Conservation (phyloP, 2,797 vertebrate species). For the Pteronotus mesoamericanus region DNA sequence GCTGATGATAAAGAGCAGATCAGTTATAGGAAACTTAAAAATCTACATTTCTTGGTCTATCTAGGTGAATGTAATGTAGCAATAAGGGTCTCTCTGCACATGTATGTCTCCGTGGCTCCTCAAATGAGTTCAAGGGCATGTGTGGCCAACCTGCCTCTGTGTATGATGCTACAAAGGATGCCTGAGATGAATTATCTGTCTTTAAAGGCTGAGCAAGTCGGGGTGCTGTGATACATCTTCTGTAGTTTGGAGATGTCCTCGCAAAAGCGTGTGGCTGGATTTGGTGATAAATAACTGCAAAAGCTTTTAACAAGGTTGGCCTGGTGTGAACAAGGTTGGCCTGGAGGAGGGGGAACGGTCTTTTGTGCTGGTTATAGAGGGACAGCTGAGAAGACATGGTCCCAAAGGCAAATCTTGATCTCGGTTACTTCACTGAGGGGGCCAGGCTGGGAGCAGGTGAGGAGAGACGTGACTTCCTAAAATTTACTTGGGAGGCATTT, state of each 20-base stretch:
- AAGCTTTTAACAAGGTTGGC: not conserved
- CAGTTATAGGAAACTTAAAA: not conserved
- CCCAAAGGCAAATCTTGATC: not conserved
- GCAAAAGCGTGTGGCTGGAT: rapidly evolving
- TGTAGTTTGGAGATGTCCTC: not conserved
- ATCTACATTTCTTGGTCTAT: not conserved
- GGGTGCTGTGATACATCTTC: rapidly evolving
- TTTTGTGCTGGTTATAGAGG: rapidly evolving
- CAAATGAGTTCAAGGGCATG: rapidly evolving
- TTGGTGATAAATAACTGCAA: not conserved
- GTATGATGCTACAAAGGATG: not conserved
- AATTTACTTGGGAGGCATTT: not conserved
- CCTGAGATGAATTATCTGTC: not conserved
- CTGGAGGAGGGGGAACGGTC: rapidly evolving
- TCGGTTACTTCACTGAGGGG: too few species aligned
- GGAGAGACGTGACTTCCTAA: not conserved
- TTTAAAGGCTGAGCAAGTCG: not conserved
- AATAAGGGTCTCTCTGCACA: not conserved
- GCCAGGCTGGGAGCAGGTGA: not conserved
- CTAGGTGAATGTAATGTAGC: not conserved
- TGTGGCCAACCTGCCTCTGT: not conserved
- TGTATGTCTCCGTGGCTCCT: not conserved
- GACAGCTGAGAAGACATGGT: too few species aligned
- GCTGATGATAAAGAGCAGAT: not conserved
- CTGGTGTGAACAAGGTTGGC: not conserved